Percentiles rank a stretch among this genome's conserved stretches.
Evolutionary conservation across 2,797 vertebrate genomes (phyloP).

Genomic region (Oceanodroma leucorhoa): DNA sequence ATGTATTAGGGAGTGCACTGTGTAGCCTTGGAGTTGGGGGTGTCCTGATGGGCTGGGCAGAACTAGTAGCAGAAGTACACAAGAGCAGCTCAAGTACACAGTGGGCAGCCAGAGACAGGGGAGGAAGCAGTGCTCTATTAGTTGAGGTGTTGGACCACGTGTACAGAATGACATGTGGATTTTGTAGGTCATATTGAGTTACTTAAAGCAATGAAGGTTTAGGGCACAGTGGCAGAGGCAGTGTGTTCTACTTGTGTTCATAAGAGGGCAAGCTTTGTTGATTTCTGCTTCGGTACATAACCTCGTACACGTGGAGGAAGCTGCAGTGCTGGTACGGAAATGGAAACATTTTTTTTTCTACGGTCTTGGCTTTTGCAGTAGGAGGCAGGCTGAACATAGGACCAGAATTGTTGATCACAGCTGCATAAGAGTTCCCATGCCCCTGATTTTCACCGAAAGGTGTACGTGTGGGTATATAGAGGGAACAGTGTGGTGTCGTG

Average conservation of each 20-base stretch:
- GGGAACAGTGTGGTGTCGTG: neutral
- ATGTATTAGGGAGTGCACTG: neutral
- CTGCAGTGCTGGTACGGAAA: neutral
- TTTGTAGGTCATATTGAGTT: neutral
- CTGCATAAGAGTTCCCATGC: neutral
- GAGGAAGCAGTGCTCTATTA: neutral
- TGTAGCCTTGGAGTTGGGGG: neutral
- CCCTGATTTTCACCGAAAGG: neutral
- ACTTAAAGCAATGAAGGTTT: neutral
- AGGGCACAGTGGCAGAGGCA: neutral
- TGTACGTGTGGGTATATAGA: neutral
- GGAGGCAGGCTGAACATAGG: neutral
- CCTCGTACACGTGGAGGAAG: neutral
- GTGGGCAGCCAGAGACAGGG: neutral
- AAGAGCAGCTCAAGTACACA: neutral
- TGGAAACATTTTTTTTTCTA: neutral
- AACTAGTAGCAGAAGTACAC: neutral
- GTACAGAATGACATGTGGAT: neutral
- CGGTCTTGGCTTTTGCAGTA: neutral
- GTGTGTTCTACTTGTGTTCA: neutral
- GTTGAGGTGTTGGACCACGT: neutral
- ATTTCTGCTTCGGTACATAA: neutral
- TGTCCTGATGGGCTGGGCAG: neutral
- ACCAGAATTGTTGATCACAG: neutral
- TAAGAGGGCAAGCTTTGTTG: neutral